A percentile compares a stretch with the other conserved stretches of the same genome.
These are phyloP conservation scores for Lamprologus callipterus DNA, from an alignment of 2,113 vertebrate genomes.

Conservation along the genomic window DNA sequence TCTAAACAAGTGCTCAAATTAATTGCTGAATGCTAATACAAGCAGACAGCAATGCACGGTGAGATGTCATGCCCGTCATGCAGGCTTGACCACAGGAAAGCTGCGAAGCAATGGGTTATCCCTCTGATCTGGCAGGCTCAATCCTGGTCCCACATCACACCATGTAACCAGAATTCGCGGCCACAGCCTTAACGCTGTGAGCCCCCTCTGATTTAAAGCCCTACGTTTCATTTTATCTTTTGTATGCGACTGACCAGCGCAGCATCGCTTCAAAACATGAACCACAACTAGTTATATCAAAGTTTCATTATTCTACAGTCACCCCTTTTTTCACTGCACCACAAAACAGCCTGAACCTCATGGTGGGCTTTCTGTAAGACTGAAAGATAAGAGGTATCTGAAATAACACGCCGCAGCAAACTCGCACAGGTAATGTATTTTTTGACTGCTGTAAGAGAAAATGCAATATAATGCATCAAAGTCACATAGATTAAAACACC, in stretches of 20 bases:
- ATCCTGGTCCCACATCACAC: neutral
- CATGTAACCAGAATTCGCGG: neutral
- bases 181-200: neutral
- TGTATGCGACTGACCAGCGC: neutral
- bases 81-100: neutral
- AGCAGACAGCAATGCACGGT: neutral
- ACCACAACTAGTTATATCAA: conserved; percentile 9
- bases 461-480: conserved; percentile 12
- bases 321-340: neutral
- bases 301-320: conserved; percentile 22
- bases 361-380: neutral
- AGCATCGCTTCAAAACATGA: neutral
- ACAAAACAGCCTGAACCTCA: neutral
- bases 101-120: neutral
- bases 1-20: conserved; percentile 8
- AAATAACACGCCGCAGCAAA: neutral
- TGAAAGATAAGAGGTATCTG: conserved; percentile 17
- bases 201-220: neutral
- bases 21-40: conserved; percentile 32
- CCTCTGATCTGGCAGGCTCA: conserved; percentile 1
- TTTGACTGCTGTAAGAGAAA: conserved; percentile 2
- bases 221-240: conserved; percentile 11
- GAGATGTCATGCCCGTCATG: neutral
- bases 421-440: neutral
- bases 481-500: conserved; percentile 30